A percentile compares a stretch with the other conserved stretches of the same genome.
Conservation (phyloP, 1,140 invertebrate species). For the Ceratoteleas bidentatus region DNA sequence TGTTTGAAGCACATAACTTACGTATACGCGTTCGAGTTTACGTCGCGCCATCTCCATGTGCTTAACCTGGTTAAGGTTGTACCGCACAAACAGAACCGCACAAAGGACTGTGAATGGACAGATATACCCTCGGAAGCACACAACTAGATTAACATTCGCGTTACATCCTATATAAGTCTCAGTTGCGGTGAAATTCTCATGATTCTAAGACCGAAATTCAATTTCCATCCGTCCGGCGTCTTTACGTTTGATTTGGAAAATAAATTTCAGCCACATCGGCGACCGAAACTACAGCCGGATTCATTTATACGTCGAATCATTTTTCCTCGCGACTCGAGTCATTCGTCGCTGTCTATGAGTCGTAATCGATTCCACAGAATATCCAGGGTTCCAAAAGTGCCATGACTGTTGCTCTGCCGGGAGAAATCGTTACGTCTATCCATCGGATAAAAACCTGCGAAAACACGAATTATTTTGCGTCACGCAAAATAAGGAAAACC, state of each 20-base stretch:
- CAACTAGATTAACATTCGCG: constrained; percentile 55
- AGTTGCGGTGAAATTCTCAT: constrained; percentile 8
- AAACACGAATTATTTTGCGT: neutral
- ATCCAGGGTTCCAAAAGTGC: neutral
- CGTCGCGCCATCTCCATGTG: constrained; percentile 51
- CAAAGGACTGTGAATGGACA: constrained; percentile 56
- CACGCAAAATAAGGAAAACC: no score
- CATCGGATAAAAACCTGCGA: neutral
- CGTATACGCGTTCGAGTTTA: constrained; percentile 39
- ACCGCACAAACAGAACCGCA: constrained; percentile 40
- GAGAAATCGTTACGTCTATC: neutral
- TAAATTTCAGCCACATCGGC: constrained; percentile 10
- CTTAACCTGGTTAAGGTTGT: constrained; percentile 60
- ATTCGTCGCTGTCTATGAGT: neutral
- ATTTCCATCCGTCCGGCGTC: constrained; percentile 25
- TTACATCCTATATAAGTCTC: constrained; percentile 55
- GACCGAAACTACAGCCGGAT: neutral
- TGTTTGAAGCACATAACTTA: constrained; percentile 55
- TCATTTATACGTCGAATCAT: constrained; percentile 4
- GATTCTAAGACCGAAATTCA: constrained; percentile 24
- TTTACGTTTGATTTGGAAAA: constrained; percentile 7
- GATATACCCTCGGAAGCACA: constrained; percentile 44
- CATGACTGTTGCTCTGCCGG: neutral
- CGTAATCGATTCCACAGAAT: neutral
- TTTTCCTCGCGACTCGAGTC: neutral